phyloP scores from a whole-genome alignment of 2,113 vertebrate genomes.

The Oophaga pumilio region DNA sequence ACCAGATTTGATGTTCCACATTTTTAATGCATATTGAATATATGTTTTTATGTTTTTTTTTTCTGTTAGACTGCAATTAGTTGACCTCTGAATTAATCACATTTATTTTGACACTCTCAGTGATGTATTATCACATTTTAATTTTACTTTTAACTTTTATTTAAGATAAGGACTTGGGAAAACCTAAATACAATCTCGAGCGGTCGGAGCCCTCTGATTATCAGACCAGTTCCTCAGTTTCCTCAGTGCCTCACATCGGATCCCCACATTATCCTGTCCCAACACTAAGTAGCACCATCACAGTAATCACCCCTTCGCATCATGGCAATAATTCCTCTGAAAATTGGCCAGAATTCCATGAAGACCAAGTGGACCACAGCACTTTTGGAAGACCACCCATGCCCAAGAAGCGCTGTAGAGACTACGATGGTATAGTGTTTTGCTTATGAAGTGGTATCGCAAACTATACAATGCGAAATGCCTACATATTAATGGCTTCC shows the following conservation, averaged over 20 bases:
- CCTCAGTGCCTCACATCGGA: constrained; percentile 79
- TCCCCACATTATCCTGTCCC: constrained; percentile 91
- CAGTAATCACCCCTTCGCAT: constrained; percentile 92
- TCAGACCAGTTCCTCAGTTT: constrained; percentile 78
- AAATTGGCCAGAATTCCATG: constrained; percentile 92
- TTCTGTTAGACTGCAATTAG: too few relatives aligned
- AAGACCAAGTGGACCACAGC: constrained; percentile 85
- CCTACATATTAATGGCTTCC: too few relatives aligned
- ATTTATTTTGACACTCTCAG: too few relatives aligned
- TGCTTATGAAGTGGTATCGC: background rate
- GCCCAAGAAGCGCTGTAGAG: constrained; percentile 91
- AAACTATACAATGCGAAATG: too few relatives aligned
- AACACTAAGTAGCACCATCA: constrained; percentile 93
- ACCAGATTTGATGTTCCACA: too few relatives aligned
- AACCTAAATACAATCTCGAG: constrained; percentile 89
- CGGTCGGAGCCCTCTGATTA: constrained; percentile 82
- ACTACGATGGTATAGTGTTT: constrained; percentile 87
- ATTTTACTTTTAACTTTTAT: background rate
- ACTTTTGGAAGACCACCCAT: constrained; percentile 83
- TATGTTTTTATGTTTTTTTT: too few relatives aligned
- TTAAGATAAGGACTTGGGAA: constrained; percentile 89
- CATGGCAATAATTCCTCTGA: constrained; percentile 92
- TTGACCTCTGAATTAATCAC: too few relatives aligned
- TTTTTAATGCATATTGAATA: too few relatives aligned
- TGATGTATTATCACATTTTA: background rate